Conservation (phyloP, 2,113 vertebrate genomes). For the Cynocephalus volans region DNA sequence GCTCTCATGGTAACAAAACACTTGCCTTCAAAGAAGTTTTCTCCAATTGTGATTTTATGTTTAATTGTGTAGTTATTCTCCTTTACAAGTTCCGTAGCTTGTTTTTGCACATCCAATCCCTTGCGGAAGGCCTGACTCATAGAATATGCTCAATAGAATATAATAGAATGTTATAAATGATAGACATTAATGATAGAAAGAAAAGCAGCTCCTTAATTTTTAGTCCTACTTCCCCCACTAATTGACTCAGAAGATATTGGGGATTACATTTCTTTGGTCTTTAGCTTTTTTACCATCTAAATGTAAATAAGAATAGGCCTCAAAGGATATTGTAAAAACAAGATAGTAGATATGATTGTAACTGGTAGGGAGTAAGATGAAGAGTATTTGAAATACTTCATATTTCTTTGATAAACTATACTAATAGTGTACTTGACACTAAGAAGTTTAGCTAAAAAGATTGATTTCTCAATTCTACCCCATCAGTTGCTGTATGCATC, state of each 20-base stretch:
- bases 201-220: background rate
- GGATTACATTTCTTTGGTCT: background rate
- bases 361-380: background rate
- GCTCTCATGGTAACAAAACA: background rate
- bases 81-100: background rate
- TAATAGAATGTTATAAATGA: background rate
- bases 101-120: background rate
- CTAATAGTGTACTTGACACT: background rate
- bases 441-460: background rate
- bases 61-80: background rate
- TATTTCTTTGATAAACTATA: background rate
- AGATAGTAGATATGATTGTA: background rate
- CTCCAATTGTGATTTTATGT: background rate
- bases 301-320: background rate
- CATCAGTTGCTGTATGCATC: background rate
- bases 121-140: background rate
- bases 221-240: background rate
- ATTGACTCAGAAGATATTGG: background rate
- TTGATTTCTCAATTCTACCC: background rate
- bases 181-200: background rate
- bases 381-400: background rate
- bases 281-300: background rate
- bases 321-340: background rate
- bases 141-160: background rate
- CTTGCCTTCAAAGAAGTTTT: background rate